These are phyloP conservation scores for Morpho deidamia DNA, from an alignment of 2,888 invertebrate species.

Conservation along the genomic window DNA sequence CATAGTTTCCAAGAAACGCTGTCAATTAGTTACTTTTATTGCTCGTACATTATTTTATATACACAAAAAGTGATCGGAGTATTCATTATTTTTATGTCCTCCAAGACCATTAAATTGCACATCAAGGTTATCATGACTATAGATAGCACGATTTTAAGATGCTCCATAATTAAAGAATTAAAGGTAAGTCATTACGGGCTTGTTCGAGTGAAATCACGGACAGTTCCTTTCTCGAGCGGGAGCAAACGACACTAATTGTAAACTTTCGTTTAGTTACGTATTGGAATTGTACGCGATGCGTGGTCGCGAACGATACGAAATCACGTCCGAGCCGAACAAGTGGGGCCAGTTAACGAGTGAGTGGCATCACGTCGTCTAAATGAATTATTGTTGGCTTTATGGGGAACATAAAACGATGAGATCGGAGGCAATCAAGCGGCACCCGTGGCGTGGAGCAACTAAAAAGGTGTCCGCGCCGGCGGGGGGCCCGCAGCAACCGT, in stretches of 20 bases:
- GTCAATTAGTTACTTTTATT: constrained; percentile 16
- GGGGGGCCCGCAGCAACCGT: constrained; percentile 59
- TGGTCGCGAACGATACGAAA: constrained; percentile 30
- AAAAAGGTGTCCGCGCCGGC: constrained; percentile 70
- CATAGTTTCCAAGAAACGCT: constrained; percentile 12
- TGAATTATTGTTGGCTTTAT: constrained; percentile 78
- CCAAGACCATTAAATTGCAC: constrained; percentile 19
- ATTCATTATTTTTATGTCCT: constrained; percentile 19
- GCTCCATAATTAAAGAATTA: constrained; percentile 23
- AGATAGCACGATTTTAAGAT: constrained; percentile 20
- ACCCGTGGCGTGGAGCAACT: constrained; percentile 68
- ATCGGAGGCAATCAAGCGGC: constrained; percentile 76
- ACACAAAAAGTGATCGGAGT: constrained; percentile 13
- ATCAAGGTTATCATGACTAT: constrained; percentile 21
- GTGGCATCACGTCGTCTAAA: constrained; percentile 77
- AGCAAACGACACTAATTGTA: constrained; percentile 24
- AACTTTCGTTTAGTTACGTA: constrained; percentile 22
- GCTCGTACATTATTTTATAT: constrained; percentile 15
- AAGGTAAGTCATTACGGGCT: constrained; percentile 21
- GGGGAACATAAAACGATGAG: constrained; percentile 75
- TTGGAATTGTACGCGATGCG: constrained; percentile 20
- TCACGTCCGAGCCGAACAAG: constrained; percentile 48
- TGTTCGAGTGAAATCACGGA: constrained; percentile 19
- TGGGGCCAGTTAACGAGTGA: constrained; percentile 71
- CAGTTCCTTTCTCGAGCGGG: constrained; percentile 17